phyloP scores from a whole-genome alignment of 2,797 vertebrate genomes.

The Pangasius mekongensis region DNA sequence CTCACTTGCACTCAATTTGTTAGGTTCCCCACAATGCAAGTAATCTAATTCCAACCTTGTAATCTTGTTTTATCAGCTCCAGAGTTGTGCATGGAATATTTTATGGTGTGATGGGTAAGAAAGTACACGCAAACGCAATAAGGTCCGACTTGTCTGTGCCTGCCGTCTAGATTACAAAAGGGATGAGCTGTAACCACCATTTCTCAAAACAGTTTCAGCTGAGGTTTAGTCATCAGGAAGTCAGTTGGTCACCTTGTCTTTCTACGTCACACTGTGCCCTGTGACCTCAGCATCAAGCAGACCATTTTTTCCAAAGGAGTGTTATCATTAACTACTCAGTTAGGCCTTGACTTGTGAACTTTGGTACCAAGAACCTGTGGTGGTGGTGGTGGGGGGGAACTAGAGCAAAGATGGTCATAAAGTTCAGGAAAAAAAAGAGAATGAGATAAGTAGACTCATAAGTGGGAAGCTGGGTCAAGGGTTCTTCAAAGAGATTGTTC shows the following conservation, averaged over 20 bases:
- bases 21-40: background rate
- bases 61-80: conserved; percentile 26
- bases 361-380: conserved; percentile 43
- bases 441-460: conserved; percentile 44
- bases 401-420: conserved; percentile 53
- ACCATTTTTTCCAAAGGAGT: conserved; percentile 34
- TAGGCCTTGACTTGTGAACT: conserved; percentile 49
- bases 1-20: background rate
- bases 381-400: conserved; percentile 5
- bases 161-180: conserved; percentile 43
- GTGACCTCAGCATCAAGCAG: conserved; percentile 39
- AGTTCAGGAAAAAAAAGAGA: conserved; percentile 42
- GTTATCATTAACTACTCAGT: conserved; percentile 61
- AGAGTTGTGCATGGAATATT: conserved; percentile 4
- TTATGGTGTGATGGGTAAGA: conserved; percentile 32
- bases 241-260: conserved; percentile 8
- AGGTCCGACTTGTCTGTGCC: conserved; percentile 48
- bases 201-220: conserved; percentile 45
- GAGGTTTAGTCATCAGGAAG: conserved; percentile 42
- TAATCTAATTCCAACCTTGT: conserved; percentile 3
- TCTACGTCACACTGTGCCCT: conserved; percentile 33
- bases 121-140: conserved; percentile 5
- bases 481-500: conserved; percentile 23
- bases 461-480: conserved; percentile 42
- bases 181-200: conserved; percentile 42